These are phyloP conservation scores for Morus bassanus DNA, from an alignment of 2,797 vertebrate genomes.

Conservation along the genomic window DNA sequence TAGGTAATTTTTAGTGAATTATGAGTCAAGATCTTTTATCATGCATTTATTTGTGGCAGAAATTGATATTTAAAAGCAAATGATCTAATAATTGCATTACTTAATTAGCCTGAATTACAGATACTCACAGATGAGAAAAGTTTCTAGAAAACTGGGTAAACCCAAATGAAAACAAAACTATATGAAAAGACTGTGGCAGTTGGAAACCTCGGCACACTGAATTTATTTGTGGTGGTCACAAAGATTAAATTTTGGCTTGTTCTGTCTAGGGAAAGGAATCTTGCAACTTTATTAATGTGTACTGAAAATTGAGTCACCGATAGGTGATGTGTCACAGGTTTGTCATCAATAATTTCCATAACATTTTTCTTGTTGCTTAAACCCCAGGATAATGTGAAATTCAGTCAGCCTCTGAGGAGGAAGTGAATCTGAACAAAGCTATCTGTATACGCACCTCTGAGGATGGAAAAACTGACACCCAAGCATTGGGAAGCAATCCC, in stretches of 20 bases:
- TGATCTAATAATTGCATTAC: neutral
- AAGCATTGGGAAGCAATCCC: neutral
- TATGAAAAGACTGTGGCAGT: neutral
- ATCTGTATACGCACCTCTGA: fast-evolving
- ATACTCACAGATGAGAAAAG: neutral
- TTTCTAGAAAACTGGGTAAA: neutral
- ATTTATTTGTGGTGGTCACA: neutral
- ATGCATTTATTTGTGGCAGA: neutral
- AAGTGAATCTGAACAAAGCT: neutral
- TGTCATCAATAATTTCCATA: neutral
- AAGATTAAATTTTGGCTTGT: neutral
- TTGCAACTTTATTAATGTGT: neutral
- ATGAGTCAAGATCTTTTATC: neutral
- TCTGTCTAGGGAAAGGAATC: neutral
- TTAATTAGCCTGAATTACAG: neutral
- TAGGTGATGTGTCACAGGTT: neutral
- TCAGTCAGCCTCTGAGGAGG: neutral
- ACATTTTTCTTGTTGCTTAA: neutral
- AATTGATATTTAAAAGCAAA: neutral
- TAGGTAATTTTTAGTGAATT: neutral
- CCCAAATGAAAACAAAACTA: neutral
- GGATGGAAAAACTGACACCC: neutral
- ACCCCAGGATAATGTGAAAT: neutral
- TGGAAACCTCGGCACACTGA: neutral
- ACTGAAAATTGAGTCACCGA: neutral